These are phyloP conservation scores for Notarius lentiginosus DNA, from an alignment of 2,113 vertebrate genomes.

Conservation along the genomic window DNA sequence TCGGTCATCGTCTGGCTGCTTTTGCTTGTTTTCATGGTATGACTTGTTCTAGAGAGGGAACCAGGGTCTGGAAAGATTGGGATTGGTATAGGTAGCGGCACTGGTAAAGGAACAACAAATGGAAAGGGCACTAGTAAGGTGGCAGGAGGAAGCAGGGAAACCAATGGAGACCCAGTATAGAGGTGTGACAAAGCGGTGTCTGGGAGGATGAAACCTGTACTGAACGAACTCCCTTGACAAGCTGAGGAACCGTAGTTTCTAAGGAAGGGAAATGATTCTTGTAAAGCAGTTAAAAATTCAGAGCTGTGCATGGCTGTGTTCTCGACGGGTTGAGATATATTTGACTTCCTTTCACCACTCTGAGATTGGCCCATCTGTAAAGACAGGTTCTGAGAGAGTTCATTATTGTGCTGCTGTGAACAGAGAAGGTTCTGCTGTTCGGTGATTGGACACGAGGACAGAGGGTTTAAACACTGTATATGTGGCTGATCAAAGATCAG, in stretches of 20 bases:
- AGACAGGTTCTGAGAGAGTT: constrained; percentile 5
- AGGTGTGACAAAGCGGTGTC: constrained; percentile 69
- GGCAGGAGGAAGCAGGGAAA: constrained; percentile 78
- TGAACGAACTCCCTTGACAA: constrained; percentile 69
- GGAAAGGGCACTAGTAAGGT: constrained; percentile 82
- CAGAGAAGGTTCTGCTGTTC: constrained; percentile 70
- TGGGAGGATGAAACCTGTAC: constrained; percentile 51
- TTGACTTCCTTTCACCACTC: not conserved
- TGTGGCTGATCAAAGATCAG: constrained; percentile 81
- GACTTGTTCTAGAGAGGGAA: not conserved
- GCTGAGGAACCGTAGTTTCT: constrained; percentile 59
- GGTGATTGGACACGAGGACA: constrained; percentile 69
- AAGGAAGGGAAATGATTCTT: constrained; percentile 78
- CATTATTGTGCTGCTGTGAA: constrained; percentile 53
- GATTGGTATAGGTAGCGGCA: constrained; percentile 77
- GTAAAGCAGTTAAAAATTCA: constrained; percentile 74
- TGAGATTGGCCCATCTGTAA: not conserved
- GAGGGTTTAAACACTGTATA: constrained; percentile 83
- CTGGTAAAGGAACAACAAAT: constrained; percentile 78
- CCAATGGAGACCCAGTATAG: constrained; percentile 68
- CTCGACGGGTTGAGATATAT: constrained; percentile 63
- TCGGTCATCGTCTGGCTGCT: constrained; percentile 66
- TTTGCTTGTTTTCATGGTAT: constrained; percentile 59
- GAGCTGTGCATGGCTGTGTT: constrained; percentile 70
- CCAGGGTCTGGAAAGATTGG: constrained; percentile 69